phyloP scores from a whole-genome alignment of 2,113 vertebrate species.

The Rafetus swinhoei region DNA sequence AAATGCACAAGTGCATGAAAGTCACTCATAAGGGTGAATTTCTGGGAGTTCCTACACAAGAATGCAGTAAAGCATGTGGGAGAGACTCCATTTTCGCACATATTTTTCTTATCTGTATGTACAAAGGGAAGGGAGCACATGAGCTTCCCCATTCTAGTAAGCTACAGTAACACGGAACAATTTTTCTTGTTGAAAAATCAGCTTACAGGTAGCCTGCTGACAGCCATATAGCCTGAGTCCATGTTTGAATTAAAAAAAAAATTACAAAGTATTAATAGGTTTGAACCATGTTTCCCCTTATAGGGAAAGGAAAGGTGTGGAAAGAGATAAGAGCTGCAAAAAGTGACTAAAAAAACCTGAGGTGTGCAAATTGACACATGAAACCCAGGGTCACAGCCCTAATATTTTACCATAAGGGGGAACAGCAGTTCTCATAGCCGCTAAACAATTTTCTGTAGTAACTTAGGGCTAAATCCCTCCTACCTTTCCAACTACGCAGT shows the following conservation, averaged over 20 bases:
- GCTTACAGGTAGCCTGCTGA: slow-evolving; percentile 40
- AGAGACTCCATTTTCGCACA: background rate
- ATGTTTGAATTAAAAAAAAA: slow-evolving; percentile 18
- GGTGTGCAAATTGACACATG: background rate
- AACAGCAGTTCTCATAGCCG: background rate
- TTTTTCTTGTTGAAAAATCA: background rate
- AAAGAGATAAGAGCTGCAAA: slow-evolving; percentile 9
- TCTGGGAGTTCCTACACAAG: background rate
- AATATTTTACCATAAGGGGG: background rate
- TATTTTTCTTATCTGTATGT: background rate
- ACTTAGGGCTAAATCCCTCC: background rate
- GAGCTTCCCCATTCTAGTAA: slow-evolving; percentile 34
- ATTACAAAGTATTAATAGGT: slow-evolving; percentile 33
- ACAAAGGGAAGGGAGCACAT: slow-evolving; percentile 12
- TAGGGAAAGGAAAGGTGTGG: slow-evolving; percentile 35
- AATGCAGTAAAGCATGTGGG: background rate
- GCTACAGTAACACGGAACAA: background rate
- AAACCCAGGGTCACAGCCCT: background rate
- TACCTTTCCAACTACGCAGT: background rate
- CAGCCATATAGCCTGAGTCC: background rate
- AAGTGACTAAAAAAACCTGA: slow-evolving; percentile 29
- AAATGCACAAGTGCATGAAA: background rate
- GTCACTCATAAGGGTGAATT: background rate
- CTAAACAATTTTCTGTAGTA: background rate
- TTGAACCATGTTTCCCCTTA: slow-evolving; percentile 34